phyloP scores from a whole-genome alignment of 2,888 invertebrate species.

The Agriopis marginaria region DNA sequence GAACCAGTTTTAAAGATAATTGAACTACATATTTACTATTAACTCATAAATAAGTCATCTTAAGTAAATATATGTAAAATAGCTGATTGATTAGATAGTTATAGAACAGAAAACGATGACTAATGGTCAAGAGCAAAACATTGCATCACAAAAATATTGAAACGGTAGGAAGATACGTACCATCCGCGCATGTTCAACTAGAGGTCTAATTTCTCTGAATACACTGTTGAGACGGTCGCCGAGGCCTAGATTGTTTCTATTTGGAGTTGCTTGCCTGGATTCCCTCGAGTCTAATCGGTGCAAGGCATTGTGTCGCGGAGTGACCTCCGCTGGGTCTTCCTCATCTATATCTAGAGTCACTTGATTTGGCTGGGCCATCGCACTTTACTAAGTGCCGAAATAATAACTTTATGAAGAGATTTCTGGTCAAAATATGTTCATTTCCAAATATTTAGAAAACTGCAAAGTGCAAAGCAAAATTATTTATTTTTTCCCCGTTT shows the following conservation, averaged over 20 bases:
- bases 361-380: conserved; percentile 78
- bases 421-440: conserved; percentile 34
- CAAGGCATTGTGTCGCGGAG: conserved; percentile 65
- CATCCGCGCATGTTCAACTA: conserved; percentile 88
- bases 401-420: conserved; percentile 5
- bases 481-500: too few species aligned
- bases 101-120: conserved; percentile 26
- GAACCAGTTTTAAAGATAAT: too few species aligned
- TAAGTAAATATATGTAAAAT: conserved; percentile 5
- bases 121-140: conserved; percentile 31
- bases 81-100: conserved; percentile 5
- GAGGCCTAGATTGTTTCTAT: conserved; percentile 72
- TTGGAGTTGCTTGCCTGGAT: conserved; percentile 63
- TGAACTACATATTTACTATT: background rate
- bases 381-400: conserved; percentile 24
- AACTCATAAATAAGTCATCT: background rate
- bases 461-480: conserved; percentile 4
- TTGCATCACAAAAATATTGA: conserved; percentile 48
- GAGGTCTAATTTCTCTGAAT: conserved; percentile 88
- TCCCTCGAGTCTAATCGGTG: conserved; percentile 69
- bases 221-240: conserved; percentile 79
- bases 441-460: conserved; percentile 57
- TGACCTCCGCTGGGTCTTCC: conserved; percentile 63
- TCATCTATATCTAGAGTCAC: conserved; percentile 78
- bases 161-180: conserved; percentile 56